Conservation (phyloP, 2,888 invertebrate genomes). For the Cephus sareptanus region DNA sequence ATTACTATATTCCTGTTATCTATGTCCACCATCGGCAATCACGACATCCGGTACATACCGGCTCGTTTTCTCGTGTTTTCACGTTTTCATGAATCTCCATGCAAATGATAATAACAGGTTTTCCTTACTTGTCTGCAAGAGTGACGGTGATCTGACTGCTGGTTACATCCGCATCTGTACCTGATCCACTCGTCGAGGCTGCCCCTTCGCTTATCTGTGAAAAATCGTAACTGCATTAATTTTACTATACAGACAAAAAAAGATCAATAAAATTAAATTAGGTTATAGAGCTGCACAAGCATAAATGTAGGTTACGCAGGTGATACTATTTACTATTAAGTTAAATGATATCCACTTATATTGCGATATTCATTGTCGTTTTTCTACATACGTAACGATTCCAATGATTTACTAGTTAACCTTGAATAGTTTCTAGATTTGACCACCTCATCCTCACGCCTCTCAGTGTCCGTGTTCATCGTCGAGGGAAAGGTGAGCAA, state of each 20-base stretch:
- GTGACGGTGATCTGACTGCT: slow-evolving; percentile 62
- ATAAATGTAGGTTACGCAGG: not conserved
- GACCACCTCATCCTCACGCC: not conserved
- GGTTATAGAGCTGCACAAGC: not conserved
- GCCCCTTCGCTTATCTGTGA: slow-evolving; percentile 62
- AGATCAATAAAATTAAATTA: not conserved
- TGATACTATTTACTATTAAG: not conserved
- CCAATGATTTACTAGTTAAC: not conserved
- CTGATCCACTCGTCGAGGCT: slow-evolving; percentile 66
- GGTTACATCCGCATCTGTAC: slow-evolving; percentile 57
- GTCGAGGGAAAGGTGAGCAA: not conserved
- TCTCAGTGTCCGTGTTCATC: not conserved
- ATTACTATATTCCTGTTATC: not conserved
- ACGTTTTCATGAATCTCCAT: not conserved
- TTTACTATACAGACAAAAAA: not conserved
- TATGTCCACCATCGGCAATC: slow-evolving; percentile 29
- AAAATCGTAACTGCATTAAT: not conserved
- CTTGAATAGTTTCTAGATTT: not conserved
- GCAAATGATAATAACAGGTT: not conserved
- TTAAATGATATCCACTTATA: not conserved
- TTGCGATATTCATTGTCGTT: not conserved
- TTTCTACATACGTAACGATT: not conserved
- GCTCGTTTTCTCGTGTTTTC: not conserved
- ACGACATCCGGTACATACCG: slow-evolving; percentile 14
- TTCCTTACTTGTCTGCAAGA: slow-evolving; percentile 56